Evolutionary conservation across 2,797 vertebrate species (phyloP), one percentile per base, ranked within the genome.

Genomic region (Microctenopoma stevenorrisi): DNA sequence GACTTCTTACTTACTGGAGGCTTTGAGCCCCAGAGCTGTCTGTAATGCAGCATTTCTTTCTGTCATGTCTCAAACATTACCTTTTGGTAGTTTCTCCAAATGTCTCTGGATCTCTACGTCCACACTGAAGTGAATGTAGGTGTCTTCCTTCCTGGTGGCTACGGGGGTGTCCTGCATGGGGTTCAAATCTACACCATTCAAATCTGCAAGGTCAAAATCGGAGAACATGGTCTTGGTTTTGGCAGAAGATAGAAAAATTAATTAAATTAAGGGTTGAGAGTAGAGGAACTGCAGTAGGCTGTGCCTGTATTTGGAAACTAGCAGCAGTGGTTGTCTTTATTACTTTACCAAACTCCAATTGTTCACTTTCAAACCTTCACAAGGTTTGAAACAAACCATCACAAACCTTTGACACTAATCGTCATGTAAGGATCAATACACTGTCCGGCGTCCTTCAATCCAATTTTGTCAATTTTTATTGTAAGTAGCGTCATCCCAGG

Each of bases 381-480:
- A 22, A 22, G 22, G 22, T 22, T 22, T 22, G 22, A 22, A 22
- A 22, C 22, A 22, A 22, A 22, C 22, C 22, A 22, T 22, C 22
- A 22, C 22, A 22, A 22, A 22, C 22, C 22, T 22, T 98, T 98
- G 11, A 98, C 95, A 56, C 97, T 98, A 72, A 99, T 94, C 58
- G 96, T 99, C 77, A 99, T 96, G 78, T 98, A 99, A n/a, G 98
- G 97, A 67, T 99, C 97, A 38, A 99, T 99, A 90, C 98, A 99
- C 79, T 99, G 98, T 54, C 97, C 98, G 0, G 98, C 98, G 35
- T 99, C 98, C 88, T 99, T 99, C 92, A 99, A 88, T 52, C 98
- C 98, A 49, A 99, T 98, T 83, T 97, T 99, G 84, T 99, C 97
- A 49, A 99, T 98, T 85, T 92, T 96, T 89, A 99, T 90, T 1